Evolutionary conservation across 1,140 invertebrate genomes (phyloP).

Genomic region (Drosophila elegans): DNA sequence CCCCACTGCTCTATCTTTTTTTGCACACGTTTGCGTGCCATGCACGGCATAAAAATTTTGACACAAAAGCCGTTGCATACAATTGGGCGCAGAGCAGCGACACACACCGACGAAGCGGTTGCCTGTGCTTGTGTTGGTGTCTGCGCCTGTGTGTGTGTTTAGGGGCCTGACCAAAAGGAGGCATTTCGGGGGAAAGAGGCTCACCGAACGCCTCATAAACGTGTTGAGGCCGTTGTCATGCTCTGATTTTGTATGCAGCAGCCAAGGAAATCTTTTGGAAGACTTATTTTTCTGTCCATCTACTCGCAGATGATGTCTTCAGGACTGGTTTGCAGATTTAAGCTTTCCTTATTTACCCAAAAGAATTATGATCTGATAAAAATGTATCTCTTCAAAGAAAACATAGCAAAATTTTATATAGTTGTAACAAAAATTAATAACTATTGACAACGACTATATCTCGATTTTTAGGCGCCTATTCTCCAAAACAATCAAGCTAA

Average conservation of each 20-base stretch:
- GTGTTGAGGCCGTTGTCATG: slow-evolving; percentile 56
- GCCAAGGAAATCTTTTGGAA: slow-evolving; percentile 28
- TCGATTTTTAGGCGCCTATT: too few relatives aligned
- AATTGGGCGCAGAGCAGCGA: slow-evolving; percentile 48
- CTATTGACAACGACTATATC: too few relatives aligned
- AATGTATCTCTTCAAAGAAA: not conserved
- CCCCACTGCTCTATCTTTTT: slow-evolving; percentile 39
- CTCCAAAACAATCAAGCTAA: too few relatives aligned
- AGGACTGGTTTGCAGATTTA: too few relatives aligned
- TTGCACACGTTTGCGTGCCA: slow-evolving; percentile 78
- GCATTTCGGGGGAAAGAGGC: not conserved
- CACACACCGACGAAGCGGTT: slow-evolving; percentile 9
- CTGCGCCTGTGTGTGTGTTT: slow-evolving; percentile 6
- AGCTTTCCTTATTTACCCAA: not conserved
- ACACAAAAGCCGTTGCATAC: slow-evolving; percentile 79
- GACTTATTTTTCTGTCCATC: not conserved
- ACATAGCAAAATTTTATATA: too few relatives aligned
- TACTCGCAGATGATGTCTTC: not conserved
- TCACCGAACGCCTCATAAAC: slow-evolving; percentile 12
- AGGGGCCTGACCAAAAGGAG: slow-evolving; percentile 19
- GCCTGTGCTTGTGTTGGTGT: slow-evolving; percentile 1
- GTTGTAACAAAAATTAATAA: too few relatives aligned
- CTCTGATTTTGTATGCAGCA: slow-evolving; percentile 70
- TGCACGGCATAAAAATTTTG: slow-evolving; percentile 80
- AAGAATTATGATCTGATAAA: not conserved